Evolutionary conservation across 2,797 vertebrate species (phyloP), one percentile per base, ranked within the genome.

Genomic region (Lateolabrax maculatus): DNA sequence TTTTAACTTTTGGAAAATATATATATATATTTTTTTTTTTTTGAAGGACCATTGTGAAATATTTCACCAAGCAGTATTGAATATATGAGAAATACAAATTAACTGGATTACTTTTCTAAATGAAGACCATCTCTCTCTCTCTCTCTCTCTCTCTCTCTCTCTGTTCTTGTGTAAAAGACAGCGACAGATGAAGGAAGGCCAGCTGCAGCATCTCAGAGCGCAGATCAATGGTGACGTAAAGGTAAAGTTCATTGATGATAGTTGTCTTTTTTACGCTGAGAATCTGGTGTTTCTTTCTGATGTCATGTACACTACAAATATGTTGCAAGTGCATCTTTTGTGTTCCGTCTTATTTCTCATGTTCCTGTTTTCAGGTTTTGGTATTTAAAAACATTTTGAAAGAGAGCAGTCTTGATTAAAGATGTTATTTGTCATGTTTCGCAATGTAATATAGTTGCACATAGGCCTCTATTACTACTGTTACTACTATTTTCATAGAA

Each of bases 201-300:
- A 63, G 60, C 71, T 72, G 58, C 48, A 62, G 70, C 46, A 23
- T 62, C 36, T 62, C 49, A 55, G 3, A 23, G 43, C 10, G 4
- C 23, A 21, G 44, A 61, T 34, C 31, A 2, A n/a, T 25, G 16
- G 41, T 70, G 41, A 36, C 15, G 0, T 2, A 25, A 41, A 11
- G 19, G 57, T 19, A 41, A 62, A 51, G 46, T 62, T 62, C 57
- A 72, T 18, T 39, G 13, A 52, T 3, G 8, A 52, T 27, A 53
- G 36, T n/a, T 55, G 23, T 31, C 11, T 43, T 43, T 66, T 39
- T 1, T 23, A n/a, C 23, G 0, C 9, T 27, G 10, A 25, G 9
- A 53, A 29, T 57, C n/a, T 39, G 19, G 9, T 11, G 5, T 37
- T 43, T 34, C 12, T 46, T 36, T 9, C 5, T 27, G 6, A 49